These are phyloP conservation scores for Cephus pygmeus DNA, from an alignment of 2,888 invertebrate species.

Conservation along the genomic window DNA sequence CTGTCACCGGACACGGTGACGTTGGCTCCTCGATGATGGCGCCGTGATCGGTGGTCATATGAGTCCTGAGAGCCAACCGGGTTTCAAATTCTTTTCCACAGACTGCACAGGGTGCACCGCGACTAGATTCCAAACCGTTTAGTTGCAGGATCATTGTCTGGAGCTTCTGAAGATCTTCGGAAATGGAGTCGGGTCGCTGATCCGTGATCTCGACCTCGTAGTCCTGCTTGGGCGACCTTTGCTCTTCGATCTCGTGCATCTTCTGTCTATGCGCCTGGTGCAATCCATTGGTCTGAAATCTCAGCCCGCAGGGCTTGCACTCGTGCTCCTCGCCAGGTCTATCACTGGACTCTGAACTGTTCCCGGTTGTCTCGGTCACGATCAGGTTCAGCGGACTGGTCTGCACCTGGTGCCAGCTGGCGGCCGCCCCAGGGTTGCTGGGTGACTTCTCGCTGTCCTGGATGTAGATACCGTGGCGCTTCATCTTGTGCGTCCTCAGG, in stretches of 20 bases:
- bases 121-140: conserved; percentile 80
- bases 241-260: conserved; percentile 54
- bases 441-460: conserved; percentile 71
- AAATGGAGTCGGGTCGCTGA: conserved; percentile 74
- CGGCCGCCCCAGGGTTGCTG: conserved; percentile 52
- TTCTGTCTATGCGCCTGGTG: conserved; percentile 52
- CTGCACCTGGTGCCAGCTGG: conserved; percentile 70
- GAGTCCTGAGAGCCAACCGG: conserved; percentile 76
- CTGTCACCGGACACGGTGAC: conserved; percentile 51
- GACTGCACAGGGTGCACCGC: conserved; percentile 72
- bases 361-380: conserved; percentile 71
- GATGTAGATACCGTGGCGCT: conserved; percentile 87
- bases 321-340: conserved; percentile 66
- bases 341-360: conserved; percentile 67
- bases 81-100: conserved; percentile 81
- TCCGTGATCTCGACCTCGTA: conserved; percentile 62
- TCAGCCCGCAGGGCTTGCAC: conserved; percentile 68
- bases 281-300: conserved; percentile 67
- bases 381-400: conserved; percentile 84
- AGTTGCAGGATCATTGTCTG: conserved; percentile 92
- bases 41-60: conserved; percentile 77
- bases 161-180: conserved; percentile 87
- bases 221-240: conserved; percentile 48
- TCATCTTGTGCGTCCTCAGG: conserved; percentile 90
- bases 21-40: conserved; percentile 44